Evolutionary conservation across 2,113 vertebrate species (phyloP).

Genomic region (Gymnorhina tibicen): DNA sequence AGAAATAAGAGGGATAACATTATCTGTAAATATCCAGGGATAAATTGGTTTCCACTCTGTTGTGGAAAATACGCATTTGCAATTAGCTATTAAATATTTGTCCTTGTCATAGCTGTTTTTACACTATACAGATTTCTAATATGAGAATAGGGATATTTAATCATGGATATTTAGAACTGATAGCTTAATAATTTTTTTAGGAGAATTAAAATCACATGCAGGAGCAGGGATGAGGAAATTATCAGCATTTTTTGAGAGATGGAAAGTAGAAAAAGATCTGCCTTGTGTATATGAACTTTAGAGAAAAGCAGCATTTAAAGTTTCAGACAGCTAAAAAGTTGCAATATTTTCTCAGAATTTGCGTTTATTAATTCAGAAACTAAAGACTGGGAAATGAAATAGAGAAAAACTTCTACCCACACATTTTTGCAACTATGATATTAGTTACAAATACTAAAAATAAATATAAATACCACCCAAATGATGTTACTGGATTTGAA

Average conservation of each 20-base stretch:
- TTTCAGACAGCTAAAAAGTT: neutral
- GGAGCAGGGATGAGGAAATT: neutral
- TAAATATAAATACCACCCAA: neutral
- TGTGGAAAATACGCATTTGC: neutral
- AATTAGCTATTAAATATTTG: neutral
- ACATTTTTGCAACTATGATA: accelerated
- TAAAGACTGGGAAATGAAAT: neutral
- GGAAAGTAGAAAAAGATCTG: neutral
- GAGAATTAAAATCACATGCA: neutral
- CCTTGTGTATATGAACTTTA: neutral
- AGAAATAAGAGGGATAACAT: neutral
- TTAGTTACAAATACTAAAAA: neutral
- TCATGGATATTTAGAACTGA: neutral
- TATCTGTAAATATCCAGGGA: neutral
- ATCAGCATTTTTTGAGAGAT: neutral
- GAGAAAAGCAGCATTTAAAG: neutral
- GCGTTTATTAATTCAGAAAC: neutral
- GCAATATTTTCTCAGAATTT: neutral
- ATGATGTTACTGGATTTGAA: neutral
- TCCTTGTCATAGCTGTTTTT: neutral
- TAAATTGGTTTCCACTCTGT: neutral
- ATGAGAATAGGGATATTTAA: neutral
- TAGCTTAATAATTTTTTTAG: neutral
- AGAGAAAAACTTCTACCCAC: neutral
- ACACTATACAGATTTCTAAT: neutral